Evolutionary conservation across 2,113 vertebrate genomes (phyloP).

Genomic region (Leucosticte australis): DNA sequence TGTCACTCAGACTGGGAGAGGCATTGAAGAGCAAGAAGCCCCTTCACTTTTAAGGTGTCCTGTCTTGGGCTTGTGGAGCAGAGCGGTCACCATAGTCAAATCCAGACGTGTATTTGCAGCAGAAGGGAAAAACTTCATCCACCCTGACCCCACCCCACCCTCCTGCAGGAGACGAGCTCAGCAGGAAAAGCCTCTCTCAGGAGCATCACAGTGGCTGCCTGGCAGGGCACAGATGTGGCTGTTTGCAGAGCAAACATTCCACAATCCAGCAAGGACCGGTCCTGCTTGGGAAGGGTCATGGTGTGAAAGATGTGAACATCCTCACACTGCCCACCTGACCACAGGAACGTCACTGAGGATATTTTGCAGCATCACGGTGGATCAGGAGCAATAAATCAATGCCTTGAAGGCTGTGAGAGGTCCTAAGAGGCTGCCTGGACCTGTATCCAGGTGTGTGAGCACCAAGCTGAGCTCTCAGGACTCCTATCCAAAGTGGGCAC

Average conservation of each 20-base stretch:
- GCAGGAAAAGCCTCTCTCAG: background rate
- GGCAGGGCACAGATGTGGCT: background rate
- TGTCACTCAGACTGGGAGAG: rapidly evolving
- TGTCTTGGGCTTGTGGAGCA: background rate
- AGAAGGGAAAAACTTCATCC: background rate
- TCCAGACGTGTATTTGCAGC: background rate
- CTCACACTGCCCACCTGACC: rapidly evolving
- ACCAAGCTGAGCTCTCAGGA: background rate
- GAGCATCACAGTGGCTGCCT: background rate
- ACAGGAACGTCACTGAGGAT: rapidly evolving
- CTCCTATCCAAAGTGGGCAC: rapidly evolving
- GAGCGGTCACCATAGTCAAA: background rate
- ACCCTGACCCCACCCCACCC: too few species aligned
- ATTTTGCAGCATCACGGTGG: rapidly evolving
- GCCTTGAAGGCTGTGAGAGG: background rate
- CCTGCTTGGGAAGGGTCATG: background rate
- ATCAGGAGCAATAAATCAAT: background rate
- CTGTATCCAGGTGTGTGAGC: background rate
- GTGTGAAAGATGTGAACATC: rapidly evolving
- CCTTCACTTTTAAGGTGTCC: background rate
- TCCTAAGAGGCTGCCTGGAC: background rate
- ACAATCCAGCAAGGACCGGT: background rate
- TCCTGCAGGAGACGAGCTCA: background rate
- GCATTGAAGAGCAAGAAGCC: background rate
- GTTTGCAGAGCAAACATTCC: background rate